These are phyloP conservation scores for Sepioteuthis lessoniana DNA, from an alignment of 2,888 invertebrate genomes.

Conservation along the genomic window DNA sequence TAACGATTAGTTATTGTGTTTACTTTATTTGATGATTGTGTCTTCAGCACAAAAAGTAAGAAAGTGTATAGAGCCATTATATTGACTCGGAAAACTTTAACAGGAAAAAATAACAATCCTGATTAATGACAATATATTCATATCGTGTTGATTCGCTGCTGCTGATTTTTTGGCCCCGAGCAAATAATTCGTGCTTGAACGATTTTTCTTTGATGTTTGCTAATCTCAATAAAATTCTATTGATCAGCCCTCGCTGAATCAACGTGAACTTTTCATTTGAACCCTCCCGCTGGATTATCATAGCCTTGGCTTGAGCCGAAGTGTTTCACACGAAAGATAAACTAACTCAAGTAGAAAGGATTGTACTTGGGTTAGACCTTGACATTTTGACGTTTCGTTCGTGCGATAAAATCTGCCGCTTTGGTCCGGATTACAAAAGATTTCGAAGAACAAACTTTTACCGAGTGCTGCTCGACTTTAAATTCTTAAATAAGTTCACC, in stretches of 20 bases:
- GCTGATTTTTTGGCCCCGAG: not conserved
- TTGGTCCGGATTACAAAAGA: not conserved
- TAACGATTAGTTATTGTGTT: no score
- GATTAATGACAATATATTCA: not conserved
- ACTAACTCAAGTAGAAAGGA: not conserved
- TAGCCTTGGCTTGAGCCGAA: not conserved
- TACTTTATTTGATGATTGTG: no score
- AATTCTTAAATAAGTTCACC: not conserved
- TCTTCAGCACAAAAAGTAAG: no score
- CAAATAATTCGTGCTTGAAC: not conserved
- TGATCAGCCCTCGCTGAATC: not conserved
- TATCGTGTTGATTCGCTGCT: not conserved
- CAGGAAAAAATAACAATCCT: no score
- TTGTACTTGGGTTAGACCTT: not conserved
- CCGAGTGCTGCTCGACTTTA: not conserved
- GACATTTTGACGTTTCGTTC: not conserved
- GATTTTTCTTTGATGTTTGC: not conserved
- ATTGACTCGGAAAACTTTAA: no score
- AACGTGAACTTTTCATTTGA: slow-evolving; percentile 8
- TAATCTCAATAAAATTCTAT: not conserved
- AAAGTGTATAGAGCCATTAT: no score
- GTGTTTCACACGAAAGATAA: no score
- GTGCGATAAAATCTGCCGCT: not conserved
- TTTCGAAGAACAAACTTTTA: not conserved
- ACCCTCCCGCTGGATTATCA: not conserved